Evolutionary conservation across 2,113 vertebrate species (phyloP), one percentile per base, ranked within the genome.

Genomic region (Ptilonorhynchus violaceus): DNA sequence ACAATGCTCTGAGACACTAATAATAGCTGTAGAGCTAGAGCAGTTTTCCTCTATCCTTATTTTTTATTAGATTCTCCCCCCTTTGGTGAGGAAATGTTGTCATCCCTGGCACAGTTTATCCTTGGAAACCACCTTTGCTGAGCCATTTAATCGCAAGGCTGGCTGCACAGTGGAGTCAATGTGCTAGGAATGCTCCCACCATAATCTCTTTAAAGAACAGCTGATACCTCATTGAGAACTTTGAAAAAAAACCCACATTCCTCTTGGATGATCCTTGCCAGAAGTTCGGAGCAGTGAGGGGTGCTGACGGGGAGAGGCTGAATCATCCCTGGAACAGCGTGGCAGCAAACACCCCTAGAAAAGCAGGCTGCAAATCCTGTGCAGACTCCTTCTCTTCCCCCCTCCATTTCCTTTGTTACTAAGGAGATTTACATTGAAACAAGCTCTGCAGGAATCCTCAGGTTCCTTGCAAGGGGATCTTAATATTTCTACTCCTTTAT

Each of bases 351-450:
- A 33, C 64, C 46, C 66, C 37, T 13, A 17, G 86, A 62, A 86
- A 92, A 41, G 25, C 85, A 83, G 55, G 25, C 64, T 70, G 64
- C 44, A 33, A 58, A 55, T 87, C 81, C 91, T 85, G 37, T 87
- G 83, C 88, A 55, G 67, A 0, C 53, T 95, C 39, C 53, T 49
- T 58, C 50, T 85, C 49, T 68, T 24, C 19, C 49, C 56, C 70
- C 74, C 42, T 79, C 82, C 35, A 8, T 91, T 92, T 94, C 70
- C 91, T 97, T 96, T 94, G 96, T 96, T 97, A 97, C 95, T 97
- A 96, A 87, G 93, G 95, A 97, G 95, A 97, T 94, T 88, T 95
- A 83, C 92, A 60, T 87, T 96, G 96, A 93, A 96, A 94, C 53
- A 82, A 77, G 83, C 93, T 92, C 95, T 58, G 85, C 86, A 90